Conservation (phyloP, 2,797 vertebrate genomes). For the Toxotes lorentzi region DNA sequence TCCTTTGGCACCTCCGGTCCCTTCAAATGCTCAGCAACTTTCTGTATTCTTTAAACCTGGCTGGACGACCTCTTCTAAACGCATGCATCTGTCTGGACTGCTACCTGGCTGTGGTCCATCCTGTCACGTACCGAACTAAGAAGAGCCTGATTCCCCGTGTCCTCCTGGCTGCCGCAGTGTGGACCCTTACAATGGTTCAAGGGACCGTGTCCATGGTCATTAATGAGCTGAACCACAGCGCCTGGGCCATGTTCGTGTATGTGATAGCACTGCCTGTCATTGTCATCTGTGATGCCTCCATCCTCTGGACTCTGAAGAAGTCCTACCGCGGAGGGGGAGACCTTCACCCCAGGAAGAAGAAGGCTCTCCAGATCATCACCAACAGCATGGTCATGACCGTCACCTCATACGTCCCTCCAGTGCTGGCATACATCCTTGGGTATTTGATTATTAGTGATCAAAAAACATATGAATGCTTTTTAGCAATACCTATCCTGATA, state of each 20-base stretch:
- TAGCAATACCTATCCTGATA: slow-evolving; percentile 41
- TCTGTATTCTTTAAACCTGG: slow-evolving; percentile 49
- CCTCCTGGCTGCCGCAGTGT: slow-evolving; percentile 27
- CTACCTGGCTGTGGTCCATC: slow-evolving; percentile 74
- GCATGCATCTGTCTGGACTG: slow-evolving; percentile 72
- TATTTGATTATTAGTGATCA: slow-evolving; percentile 17
- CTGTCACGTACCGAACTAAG: slow-evolving; percentile 54
- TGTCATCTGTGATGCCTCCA: slow-evolving; percentile 54
- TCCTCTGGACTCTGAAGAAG: slow-evolving; percentile 61
- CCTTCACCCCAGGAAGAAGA: slow-evolving; percentile 72
- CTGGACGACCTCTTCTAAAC: slow-evolving; percentile 71
- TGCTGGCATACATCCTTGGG: slow-evolving; percentile 47
- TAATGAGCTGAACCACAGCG: slow-evolving; percentile 50
- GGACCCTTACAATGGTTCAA: slow-evolving; percentile 22
- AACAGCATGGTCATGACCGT: slow-evolving; percentile 72
- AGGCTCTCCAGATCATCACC: slow-evolving; percentile 67
- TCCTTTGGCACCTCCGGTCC: slow-evolving; percentile 36
- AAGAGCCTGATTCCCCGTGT: slow-evolving; percentile 47
- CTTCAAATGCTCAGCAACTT: slow-evolving; percentile 40
- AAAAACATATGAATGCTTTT: slow-evolving; percentile 37
- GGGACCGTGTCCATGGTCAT: neutral
- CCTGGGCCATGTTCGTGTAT: slow-evolving; percentile 41
- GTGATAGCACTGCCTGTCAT: slow-evolving; percentile 61
- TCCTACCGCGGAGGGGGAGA: slow-evolving; percentile 25
- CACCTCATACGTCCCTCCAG: slow-evolving; percentile 62